Evolutionary conservation across 2,113 vertebrate genomes (phyloP).

Genomic region (Chitala chitala): DNA sequence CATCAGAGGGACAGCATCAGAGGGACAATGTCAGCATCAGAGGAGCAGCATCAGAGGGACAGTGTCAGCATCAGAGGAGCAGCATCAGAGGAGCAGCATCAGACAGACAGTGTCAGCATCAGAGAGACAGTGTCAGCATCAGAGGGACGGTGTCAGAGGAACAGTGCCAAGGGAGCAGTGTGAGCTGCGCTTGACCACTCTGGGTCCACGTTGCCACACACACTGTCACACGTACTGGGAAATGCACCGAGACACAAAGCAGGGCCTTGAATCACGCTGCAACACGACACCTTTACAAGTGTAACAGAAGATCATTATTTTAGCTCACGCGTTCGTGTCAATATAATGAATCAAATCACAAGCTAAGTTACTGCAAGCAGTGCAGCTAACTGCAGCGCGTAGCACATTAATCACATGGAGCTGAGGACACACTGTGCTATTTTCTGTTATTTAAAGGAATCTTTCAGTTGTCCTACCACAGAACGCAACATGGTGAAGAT

Average conservation of each 20-base stretch:
- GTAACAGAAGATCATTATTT: neutral
- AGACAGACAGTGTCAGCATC: too few relatives aligned
- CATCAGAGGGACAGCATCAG: too few relatives aligned
- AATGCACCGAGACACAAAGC: neutral
- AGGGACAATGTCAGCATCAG: too few relatives aligned
- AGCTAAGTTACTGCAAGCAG: neutral
- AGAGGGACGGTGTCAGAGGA: too few relatives aligned
- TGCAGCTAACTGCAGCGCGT: neutral
- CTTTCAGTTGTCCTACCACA: neutral
- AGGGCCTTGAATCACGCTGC: neutral
- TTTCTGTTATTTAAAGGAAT: neutral
- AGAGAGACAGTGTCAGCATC: too few relatives aligned
- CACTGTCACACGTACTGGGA: neutral
- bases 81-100: too few relatives aligned
- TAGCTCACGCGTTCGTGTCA: neutral
- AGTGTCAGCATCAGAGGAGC: too few relatives aligned
- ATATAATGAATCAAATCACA: slow-evolving; percentile 18
- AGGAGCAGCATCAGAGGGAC: too few relatives aligned
- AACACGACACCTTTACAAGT: neutral
- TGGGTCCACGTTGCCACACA: neutral
- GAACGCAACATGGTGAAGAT: too few relatives aligned
- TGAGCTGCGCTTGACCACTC: too few relatives aligned
- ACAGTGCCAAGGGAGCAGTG: too few relatives aligned
- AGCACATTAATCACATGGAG: neutral
- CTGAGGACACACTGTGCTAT: neutral